Percentiles rank a stretch among this genome's conserved stretches.
phyloP scores from a whole-genome alignment of 30 jellyfish, hydroid and myxozoan genomes.

The Morbakka virulenta region DNA sequence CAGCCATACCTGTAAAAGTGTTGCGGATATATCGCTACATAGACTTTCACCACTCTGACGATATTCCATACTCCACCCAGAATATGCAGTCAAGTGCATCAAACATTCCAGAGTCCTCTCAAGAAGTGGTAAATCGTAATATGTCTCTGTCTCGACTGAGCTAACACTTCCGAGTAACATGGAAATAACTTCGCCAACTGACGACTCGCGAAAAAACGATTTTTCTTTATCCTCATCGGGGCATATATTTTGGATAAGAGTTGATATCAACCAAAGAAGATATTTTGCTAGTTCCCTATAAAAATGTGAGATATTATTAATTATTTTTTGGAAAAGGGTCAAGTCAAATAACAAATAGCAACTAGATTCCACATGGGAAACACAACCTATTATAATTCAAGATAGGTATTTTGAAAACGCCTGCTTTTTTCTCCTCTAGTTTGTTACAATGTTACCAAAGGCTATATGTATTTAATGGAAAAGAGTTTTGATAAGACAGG shows the following conservation, averaged over 20 bases:
- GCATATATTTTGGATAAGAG: constrained; percentile 3
- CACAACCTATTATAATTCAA: too few species aligned
- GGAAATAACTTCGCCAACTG: constrained; percentile 43
- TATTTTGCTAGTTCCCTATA: constrained; percentile 44
- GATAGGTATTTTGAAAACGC: too few species aligned
- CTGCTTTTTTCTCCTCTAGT: too few species aligned
- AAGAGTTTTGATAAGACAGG: too few species aligned
- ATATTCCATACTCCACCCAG: constrained; percentile 80
- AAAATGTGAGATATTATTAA: too few species aligned
- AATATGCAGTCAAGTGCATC: constrained; percentile 42
- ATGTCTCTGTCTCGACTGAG: constrained; percentile 66
- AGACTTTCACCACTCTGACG: constrained; percentile 61
- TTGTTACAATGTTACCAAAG: too few species aligned
- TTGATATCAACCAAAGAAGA: constrained; percentile 15
- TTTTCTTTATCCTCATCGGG: neutral
- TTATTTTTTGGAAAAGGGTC: too few species aligned
- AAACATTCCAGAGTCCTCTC: constrained; percentile 76
- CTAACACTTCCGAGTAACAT: constrained; percentile 32
- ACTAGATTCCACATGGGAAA: too few species aligned
- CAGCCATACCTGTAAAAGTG: constrained; percentile 72
- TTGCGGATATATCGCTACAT: constrained; percentile 42
- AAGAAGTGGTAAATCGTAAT: constrained; percentile 88
- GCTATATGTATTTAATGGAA: too few species aligned
- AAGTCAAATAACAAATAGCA: too few species aligned
- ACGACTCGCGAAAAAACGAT: neutral